These are phyloP conservation scores for Euzophera pinguis DNA, from an alignment of 2,888 invertebrate genomes.

Conservation along the genomic window DNA sequence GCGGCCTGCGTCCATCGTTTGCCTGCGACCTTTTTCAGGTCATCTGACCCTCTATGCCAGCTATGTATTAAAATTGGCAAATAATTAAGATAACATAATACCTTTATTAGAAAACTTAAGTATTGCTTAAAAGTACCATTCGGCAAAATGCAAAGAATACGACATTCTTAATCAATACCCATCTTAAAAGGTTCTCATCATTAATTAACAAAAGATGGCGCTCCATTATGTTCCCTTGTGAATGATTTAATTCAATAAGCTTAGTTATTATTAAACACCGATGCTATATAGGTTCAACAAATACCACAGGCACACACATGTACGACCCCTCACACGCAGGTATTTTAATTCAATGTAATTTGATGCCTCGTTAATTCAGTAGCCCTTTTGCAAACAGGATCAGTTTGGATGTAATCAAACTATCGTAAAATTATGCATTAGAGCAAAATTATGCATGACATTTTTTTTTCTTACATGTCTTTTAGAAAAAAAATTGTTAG, in stretches of 20 bases:
- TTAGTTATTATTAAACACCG: background rate
- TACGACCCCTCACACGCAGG: background rate
- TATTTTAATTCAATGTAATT: conserved; percentile 9
- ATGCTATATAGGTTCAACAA: background rate
- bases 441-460: background rate
- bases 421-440: conserved; percentile 5
- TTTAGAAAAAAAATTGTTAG: background rate
- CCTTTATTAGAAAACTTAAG: too few relatives aligned
- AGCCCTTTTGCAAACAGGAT: conserved; percentile 5
- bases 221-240: background rate
- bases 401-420: conserved; percentile 3
- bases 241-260: background rate
- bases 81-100: too few relatives aligned
- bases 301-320: background rate
- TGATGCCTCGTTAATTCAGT: conserved; percentile 14
- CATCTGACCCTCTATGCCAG: too few relatives aligned
- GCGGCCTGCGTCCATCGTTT: too few relatives aligned
- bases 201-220: background rate
- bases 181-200: too few relatives aligned
- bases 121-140: too few relatives aligned
- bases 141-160: too few relatives aligned
- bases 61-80: too few relatives aligned
- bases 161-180: too few relatives aligned
- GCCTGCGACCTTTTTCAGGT: too few relatives aligned
- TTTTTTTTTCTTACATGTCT: background rate